These are phyloP conservation scores for Lepidocyrtoides sp. DNA, from an alignment of 2,888 invertebrate species.

Conservation along the genomic window DNA sequence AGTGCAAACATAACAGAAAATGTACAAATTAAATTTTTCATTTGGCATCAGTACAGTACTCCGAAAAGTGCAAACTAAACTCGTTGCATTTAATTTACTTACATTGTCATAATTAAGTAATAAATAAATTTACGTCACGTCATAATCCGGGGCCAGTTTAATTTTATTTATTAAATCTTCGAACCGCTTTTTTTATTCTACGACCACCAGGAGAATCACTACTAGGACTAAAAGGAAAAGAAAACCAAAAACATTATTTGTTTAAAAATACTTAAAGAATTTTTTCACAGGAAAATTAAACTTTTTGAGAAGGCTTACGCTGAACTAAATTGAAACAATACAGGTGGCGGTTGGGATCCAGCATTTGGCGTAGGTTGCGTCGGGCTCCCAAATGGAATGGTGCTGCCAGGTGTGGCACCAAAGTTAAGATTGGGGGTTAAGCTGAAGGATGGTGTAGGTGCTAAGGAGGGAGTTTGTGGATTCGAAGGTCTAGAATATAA, in stretches of 20 bases:
- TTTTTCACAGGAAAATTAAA: background rate
- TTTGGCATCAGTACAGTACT: conserved; percentile 65
- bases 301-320: conserved; percentile 20
- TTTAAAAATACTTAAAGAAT: background rate
- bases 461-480: conserved; percentile 8
- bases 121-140: conserved; percentile 14
- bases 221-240: conserved; percentile 29
- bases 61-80: conserved; percentile 40
- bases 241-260: background rate
- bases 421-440: conserved; percentile 70
- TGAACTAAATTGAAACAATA: conserved; percentile 62
- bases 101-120: conserved; percentile 58
- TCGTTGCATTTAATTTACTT: conserved; percentile 58
- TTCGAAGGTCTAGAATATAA: too few species aligned
- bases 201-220: conserved; percentile 58
- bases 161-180: conserved; percentile 69
- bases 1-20: conserved; percentile 2
- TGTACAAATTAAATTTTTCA: conserved; percentile 55
- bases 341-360: conserved; percentile 68
- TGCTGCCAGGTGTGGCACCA: conserved; percentile 45
- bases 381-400: conserved; percentile 75
- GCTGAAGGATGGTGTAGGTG: conserved; percentile 54
- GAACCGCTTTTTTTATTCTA: conserved; percentile 63
- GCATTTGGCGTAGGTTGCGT: conserved; percentile 65
- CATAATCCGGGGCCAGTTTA: background rate